Base-by-base conservation (phyloP, 1,140 invertebrate genomes). In the Drosophila melanica region DNA sequence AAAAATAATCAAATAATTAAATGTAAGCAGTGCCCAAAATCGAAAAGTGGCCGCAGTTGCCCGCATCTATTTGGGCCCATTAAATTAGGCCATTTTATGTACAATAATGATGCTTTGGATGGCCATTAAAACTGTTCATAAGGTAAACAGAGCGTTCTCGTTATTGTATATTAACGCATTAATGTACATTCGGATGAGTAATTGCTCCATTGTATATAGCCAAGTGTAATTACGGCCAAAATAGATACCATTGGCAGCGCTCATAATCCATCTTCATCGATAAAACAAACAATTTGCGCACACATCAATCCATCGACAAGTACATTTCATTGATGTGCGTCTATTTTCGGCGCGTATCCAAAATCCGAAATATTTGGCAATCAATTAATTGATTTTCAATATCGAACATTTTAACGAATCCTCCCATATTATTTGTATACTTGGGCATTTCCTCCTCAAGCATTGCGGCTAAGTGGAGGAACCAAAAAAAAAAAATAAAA, bases 201-300 rank as follows among this genome's bases (percentile, higher is more conserved):
- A 89, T 87, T 77, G 84, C 55, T 35, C 54, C 44, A 68, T 50
- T 51, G 54, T 39, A 59, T 33, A 30, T 58, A 10, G 20, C 39
- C 23, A 39, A 45, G 41, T 51, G 35, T 58, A 73, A 73, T 73
- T 72, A 53, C 48, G 59, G 35, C 37, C 33, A 58, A 48, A 65
- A 65, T 57, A 64, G 59, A 73, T 48, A 68, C 69, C 69, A 65
- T 50, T 57, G 51, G 58, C 54, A 57, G 30, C 37, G 27, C 82
- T 87, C 79, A 87, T 87, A 89, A 89, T 89, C 85, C 77, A 84
- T 89, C 84, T 89, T 89, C 79, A 77, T 89, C 84, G 73, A 80
- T 89, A 84, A 78, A 84, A 89, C 82, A 89, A 89, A 89, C 84
- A 89, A 77, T 68, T 89, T 82, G 62, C 71, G 16, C 35, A 66